phyloP scores from a whole-genome alignment of 1,140 invertebrate genomes.

The Telenomus remus region DNA sequence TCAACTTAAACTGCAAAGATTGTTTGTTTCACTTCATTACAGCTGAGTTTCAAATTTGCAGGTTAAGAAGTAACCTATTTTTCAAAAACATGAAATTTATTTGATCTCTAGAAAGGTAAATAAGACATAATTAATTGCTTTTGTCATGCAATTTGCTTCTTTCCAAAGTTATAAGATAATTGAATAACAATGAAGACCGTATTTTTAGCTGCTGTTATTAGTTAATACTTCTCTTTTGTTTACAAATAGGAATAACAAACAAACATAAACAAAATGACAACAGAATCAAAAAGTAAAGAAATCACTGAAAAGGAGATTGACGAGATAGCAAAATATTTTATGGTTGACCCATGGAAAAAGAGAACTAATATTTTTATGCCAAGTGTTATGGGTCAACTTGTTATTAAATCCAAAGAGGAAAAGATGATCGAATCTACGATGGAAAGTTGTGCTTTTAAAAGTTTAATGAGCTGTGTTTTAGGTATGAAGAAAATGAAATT shows the following conservation, averaged over 20 bases:
- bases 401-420: slow-evolving; percentile 90
- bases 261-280: slow-evolving; percentile 26
- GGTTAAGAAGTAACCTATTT: slow-evolving; percentile 7
- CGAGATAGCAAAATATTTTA: slow-evolving; percentile 65
- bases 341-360: slow-evolving; percentile 75
- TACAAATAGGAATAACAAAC: too few relatives aligned
- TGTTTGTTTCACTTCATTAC: slow-evolving; percentile 1
- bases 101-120: not conserved
- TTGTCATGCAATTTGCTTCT: not conserved
- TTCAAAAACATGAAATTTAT: slow-evolving; percentile 1
- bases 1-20: not conserved
- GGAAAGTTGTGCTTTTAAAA: slow-evolving; percentile 95
- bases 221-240: too few relatives aligned
- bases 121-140: not conserved
- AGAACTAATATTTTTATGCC: slow-evolving; percentile 90
- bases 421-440: slow-evolving; percentile 89
- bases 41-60: slow-evolving; percentile 5
- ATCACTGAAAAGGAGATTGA: slow-evolving; percentile 61
- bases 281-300: slow-evolving; percentile 9
- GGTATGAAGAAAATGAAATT: slow-evolving; percentile 75
- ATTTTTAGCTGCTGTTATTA: too few relatives aligned
- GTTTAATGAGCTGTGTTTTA: slow-evolving; percentile 90
- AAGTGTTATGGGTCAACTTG: slow-evolving; percentile 81
- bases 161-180: too few relatives aligned
- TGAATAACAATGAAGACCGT: too few relatives aligned